Percentiles rank a stretch among this genome's conserved stretches.
These are phyloP conservation scores for Heterohyrax brucei DNA, from an alignment of 2,797 vertebrate species.

Conservation along the genomic window DNA sequence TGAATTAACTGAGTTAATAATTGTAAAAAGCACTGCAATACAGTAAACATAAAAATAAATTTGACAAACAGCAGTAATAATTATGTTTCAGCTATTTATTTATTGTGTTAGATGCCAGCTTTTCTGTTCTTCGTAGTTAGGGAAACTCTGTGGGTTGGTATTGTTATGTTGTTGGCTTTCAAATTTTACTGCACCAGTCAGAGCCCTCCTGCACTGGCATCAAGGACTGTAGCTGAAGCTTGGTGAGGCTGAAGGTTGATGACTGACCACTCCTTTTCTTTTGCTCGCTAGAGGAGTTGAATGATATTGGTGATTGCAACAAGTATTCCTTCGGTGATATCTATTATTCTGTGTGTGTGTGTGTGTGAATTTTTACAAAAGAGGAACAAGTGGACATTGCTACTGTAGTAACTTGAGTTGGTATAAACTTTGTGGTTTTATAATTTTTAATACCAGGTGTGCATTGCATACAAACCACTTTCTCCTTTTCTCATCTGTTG, in stretches of 20 bases:
- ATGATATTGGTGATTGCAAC: constrained; percentile 9
- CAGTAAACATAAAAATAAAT: constrained; percentile 47
- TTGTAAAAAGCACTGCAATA: background rate
- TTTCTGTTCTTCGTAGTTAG: constrained; percentile 49
- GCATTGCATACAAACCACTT: background rate
- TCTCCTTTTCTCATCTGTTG: background rate
- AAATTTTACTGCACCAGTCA: background rate
- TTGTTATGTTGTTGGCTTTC: background rate
- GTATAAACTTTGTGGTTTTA: constrained; percentile 13
- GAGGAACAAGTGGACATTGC: constrained; percentile 34
- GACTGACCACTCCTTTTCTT: background rate
- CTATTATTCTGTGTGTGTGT: background rate
- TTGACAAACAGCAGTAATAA: constrained; percentile 29
- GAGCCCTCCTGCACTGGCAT: background rate
- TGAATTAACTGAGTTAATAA: constrained; percentile 39
- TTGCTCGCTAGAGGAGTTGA: constrained; percentile 9
- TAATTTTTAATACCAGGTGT: constrained; percentile 27
- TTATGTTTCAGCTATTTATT: constrained; percentile 62
- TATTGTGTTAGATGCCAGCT: constrained; percentile 34
- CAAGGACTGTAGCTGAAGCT: constrained; percentile 12
- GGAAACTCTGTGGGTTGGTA: background rate
- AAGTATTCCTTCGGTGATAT: constrained; percentile 21
- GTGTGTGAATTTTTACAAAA: constrained; percentile 14
- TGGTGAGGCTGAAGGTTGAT: background rate
- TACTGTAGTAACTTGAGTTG: constrained; percentile 29